phyloP scores from a whole-genome alignment of 2,113 vertebrate genomes.

The Malurus melanocephalus region DNA sequence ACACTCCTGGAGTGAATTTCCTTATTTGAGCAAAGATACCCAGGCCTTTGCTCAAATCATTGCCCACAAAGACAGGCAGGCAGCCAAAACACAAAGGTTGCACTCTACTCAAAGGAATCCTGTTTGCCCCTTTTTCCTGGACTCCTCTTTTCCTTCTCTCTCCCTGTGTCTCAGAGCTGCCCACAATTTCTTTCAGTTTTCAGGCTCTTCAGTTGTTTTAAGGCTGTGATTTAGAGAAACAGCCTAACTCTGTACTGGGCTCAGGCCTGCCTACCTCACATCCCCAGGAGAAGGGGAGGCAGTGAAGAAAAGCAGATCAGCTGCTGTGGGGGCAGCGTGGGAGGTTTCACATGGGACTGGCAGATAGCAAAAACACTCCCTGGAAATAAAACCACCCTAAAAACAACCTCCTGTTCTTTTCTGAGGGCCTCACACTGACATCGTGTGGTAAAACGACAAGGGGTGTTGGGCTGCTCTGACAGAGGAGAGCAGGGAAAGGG shows the following conservation, averaged over 20 bases:
- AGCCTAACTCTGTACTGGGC: not conserved
- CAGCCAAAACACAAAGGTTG: constrained; percentile 15
- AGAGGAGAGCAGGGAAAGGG: not conserved
- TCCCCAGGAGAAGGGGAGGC: not conserved
- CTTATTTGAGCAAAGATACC: not conserved
- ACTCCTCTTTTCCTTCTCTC: not conserved
- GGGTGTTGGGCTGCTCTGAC: not conserved
- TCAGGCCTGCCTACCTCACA: not conserved
- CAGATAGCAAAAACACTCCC: not conserved
- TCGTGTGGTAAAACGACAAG: not conserved
- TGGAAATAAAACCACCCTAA: not conserved
- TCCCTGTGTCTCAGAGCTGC: not conserved
- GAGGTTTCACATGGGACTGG: not conserved
- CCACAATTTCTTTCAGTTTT: not conserved
- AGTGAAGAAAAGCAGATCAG: not conserved
- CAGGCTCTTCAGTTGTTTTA: not conserved
- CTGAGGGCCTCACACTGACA: not conserved
- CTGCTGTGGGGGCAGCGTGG: not conserved
- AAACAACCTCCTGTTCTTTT: not conserved
- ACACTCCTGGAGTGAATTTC: not conserved
- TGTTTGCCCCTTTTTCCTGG: not conserved
- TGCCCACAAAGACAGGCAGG: not conserved
- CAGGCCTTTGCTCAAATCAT: not conserved
- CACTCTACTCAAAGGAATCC: not conserved
- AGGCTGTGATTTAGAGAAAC: not conserved